Base-by-base conservation (phyloP, 2,113 vertebrate species). In the Grallaria varia region DNA sequence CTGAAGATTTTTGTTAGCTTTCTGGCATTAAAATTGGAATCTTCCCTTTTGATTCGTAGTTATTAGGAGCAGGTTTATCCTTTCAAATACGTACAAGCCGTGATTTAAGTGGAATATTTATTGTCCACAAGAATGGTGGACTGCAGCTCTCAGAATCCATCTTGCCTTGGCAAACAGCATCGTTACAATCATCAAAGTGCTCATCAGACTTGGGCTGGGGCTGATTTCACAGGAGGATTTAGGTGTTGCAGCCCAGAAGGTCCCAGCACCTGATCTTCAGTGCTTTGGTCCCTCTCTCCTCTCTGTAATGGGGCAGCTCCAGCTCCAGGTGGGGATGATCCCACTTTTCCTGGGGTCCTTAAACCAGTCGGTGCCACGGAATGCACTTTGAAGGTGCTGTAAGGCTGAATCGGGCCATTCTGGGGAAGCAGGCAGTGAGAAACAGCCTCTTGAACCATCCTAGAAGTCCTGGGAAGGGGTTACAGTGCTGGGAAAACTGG, bases 1-100 rank as follows among this genome's bases (percentile, higher is more conserved):
- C 79, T 96, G 88, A 94, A 96, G 96, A 92, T 93, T 96, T 96
- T 81, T 90, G 87, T 87, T 96, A 93, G 79, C 86, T 89, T 87
- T 93, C 80, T 97, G 96, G 96, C 88, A 84, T 93, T 56, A 81
- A 95, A 96, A 78, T 42, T 60, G 44, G 49, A 75, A 96, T 88
- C 79, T 84, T 88, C 79, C 30, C 88, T 56, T 96, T 95, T 96
- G 79, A 92, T 92, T 90, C 40, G 28, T 82, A 53, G 86, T 88
- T 84, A 78, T 92, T 95, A 92, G 93, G 37, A 92, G 95, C 76
- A 92, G 93, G 93, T 95, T 95, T 92, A 94, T 93, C 92, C 87
- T 92, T 93, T 94, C 76, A 72, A 89, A 94, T 84, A 45, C 8
- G 79, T 74, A 53, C 82, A 52, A 67, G 88, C 85, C 42, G 9